These are phyloP conservation scores for Vireo griseus DNA, from an alignment of 2,797 vertebrate species.

Conservation along the genomic window DNA sequence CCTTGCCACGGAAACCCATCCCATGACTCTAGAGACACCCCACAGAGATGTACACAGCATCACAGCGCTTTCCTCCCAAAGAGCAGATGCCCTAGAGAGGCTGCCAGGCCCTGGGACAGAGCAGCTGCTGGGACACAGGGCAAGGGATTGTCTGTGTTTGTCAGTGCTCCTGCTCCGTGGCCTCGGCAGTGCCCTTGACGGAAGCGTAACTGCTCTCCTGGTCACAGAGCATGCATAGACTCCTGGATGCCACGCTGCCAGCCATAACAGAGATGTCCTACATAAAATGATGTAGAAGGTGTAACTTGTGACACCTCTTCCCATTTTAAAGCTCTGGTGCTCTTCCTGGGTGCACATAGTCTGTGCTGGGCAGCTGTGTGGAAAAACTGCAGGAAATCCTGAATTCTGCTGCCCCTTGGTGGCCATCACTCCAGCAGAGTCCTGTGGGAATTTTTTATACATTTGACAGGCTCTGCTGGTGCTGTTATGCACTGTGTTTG, in stretches of 20 bases:
- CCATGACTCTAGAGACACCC: background rate
- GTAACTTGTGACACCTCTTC: background rate
- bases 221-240: background rate
- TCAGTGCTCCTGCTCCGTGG: background rate
- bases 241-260: background rate
- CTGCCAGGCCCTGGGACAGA: background rate
- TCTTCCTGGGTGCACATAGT: fast-evolving
- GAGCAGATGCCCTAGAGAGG: background rate
- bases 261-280: background rate
- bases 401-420: constrained; percentile 4
- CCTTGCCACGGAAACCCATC: background rate
- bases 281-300: background rate
- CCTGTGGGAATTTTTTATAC: background rate
- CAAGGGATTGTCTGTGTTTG: background rate
- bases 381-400: background rate
- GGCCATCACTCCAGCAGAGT: background rate
- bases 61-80: background rate
- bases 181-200: background rate
- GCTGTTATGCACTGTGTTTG: background rate
- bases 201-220: background rate
- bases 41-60: background rate
- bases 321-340: background rate
- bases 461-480: background rate
- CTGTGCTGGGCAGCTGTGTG: background rate
- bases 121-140: background rate